Conservation (phyloP, 2,113 vertebrate species). For the Micronycteris hirsuta region DNA sequence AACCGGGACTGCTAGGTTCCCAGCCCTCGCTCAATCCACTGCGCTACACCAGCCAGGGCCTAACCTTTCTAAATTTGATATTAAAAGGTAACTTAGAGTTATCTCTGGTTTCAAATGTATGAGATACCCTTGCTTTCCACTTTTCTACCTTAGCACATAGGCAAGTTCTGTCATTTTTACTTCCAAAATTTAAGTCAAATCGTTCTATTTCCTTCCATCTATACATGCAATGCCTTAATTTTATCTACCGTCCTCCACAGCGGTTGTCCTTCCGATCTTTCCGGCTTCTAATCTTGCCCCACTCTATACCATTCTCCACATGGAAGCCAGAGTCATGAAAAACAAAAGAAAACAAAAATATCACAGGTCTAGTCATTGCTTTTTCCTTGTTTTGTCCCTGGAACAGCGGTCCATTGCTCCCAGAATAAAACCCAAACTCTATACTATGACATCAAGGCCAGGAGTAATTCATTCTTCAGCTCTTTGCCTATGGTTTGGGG, state of each 20-base stretch:
- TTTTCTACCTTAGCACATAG: not conserved
- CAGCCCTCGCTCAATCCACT: too few species aligned
- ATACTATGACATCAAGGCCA: not conserved
- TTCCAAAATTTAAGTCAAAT: not conserved
- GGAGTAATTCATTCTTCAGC: not conserved
- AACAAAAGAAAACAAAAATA: not conserved
- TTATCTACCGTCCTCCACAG: not conserved
- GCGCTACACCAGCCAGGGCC: too few species aligned
- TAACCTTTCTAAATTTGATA: not conserved
- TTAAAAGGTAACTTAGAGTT: not conserved
- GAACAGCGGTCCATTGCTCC: not conserved
- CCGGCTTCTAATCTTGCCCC: not conserved
- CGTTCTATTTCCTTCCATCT: not conserved
- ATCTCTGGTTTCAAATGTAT: not conserved
- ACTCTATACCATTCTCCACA: not conserved
- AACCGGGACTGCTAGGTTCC: too few species aligned
- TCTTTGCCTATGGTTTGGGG: not conserved
- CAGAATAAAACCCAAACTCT: not conserved
- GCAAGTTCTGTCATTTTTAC: not conserved
- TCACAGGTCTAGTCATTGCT: not conserved
- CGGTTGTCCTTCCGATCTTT: not conserved
- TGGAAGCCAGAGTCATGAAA: not conserved
- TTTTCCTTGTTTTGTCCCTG: not conserved
- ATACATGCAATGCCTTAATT: not conserved
- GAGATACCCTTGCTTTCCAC: not conserved